phyloP scores from a whole-genome alignment of 1,140 invertebrate species.

The Melipona quadrifasciata region DNA sequence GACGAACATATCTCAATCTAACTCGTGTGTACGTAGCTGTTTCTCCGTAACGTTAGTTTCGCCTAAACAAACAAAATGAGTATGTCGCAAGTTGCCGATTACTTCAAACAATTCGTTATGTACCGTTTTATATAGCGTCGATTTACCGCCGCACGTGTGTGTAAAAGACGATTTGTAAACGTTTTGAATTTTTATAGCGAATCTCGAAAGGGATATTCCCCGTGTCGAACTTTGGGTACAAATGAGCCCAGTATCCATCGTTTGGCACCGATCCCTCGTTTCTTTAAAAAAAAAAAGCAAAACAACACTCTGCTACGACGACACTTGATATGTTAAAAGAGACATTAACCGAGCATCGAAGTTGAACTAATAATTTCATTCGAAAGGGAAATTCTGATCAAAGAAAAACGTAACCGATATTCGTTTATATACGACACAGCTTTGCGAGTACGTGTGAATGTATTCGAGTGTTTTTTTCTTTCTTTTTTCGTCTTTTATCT shows the following conservation, averaged over 20 bases:
- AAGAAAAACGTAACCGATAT: background rate
- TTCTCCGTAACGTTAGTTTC: background rate
- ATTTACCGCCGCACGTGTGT: background rate
- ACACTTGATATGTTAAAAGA: background rate
- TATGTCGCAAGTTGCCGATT: background rate
- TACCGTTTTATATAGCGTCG: background rate
- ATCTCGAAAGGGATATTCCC: background rate
- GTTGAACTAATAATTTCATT: conserved; percentile 23
- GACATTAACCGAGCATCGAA: too few relatives aligned
- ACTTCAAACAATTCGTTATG: background rate
- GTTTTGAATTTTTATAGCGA: conserved; percentile 18
- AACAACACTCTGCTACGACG: background rate
- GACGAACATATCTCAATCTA: conserved; percentile 50
- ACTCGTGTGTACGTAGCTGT: background rate
- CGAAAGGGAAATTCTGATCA: background rate
- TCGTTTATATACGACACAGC: background rate
- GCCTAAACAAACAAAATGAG: background rate
- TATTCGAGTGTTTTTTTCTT: background rate
- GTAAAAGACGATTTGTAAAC: background rate
- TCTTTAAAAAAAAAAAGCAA: background rate
- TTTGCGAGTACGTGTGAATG: conserved; percentile 9
- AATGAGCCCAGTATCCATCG: conserved; percentile 56
- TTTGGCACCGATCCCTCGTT: background rate
- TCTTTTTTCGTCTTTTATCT: conserved; percentile 7
- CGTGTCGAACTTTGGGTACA: conserved; percentile 36